Conservation (phyloP, 2,113 vertebrate genomes). For the Ceyx melanurus region DNA sequence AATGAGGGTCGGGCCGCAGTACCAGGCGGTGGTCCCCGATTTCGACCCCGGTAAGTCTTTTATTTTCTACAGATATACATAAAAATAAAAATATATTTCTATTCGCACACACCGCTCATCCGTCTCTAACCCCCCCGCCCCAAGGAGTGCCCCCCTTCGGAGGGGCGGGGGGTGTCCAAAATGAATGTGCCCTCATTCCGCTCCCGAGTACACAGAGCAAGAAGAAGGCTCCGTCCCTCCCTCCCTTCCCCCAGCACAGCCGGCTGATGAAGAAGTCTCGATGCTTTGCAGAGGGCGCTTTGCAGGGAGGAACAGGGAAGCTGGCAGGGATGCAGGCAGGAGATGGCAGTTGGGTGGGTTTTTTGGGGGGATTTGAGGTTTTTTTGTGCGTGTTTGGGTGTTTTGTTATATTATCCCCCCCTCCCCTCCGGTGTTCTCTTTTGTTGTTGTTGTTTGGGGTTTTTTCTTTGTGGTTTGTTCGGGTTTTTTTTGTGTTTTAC, state of each 20-base stretch:
- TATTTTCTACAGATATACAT: too few species aligned
- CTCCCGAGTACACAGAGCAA: background rate
- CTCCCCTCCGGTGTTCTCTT: too few species aligned
- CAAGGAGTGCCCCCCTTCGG: too few species aligned
- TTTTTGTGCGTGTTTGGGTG: too few species aligned
- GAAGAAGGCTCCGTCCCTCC: background rate
- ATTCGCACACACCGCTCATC: background rate
- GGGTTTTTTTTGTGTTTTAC: background rate
- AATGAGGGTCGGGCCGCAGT: slow-evolving; percentile 90
- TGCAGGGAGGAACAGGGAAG: slow-evolving; percentile 53
- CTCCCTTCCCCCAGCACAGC: background rate
- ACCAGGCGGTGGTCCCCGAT: slow-evolving; percentile 90
- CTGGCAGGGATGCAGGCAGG: slow-evolving; percentile 40
- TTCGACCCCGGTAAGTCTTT: slow-evolving; percentile 86
- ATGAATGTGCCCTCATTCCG: background rate
- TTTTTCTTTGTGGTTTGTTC: too few species aligned
- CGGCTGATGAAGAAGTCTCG: slow-evolving; percentile 52
- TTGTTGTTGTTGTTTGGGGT: too few species aligned
- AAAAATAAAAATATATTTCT: too few species aligned
- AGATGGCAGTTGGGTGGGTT: slow-evolving; percentile 37
- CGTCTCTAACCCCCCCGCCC: background rate
- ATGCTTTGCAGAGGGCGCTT: slow-evolving; percentile 66
- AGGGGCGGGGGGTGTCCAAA: background rate
- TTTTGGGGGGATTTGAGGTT: background rate
- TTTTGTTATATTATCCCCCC: too few species aligned